phyloP scores from a whole-genome alignment of 1,140 invertebrate genomes.

The Dolichoris vasculosae region DNA sequence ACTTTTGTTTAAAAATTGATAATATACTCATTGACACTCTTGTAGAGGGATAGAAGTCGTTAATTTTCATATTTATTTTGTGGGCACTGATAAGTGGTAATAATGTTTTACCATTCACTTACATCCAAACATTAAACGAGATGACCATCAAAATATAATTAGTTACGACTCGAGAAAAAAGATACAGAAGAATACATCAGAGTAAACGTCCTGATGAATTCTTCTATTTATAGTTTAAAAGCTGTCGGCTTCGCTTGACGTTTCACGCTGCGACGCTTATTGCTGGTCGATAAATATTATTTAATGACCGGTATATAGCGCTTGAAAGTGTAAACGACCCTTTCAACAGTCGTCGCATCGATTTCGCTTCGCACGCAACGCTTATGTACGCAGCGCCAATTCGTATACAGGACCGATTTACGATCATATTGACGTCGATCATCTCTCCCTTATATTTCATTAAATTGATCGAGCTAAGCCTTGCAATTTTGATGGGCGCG shows the following conservation, averaged over 20 bases:
- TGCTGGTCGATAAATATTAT: slow-evolving; percentile 57
- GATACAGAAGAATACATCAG: not conserved
- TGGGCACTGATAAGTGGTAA: not conserved
- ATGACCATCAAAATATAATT: not conserved
- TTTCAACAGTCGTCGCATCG: slow-evolving; percentile 47
- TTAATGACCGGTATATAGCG: slow-evolving; percentile 55
- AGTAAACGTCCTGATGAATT: slow-evolving; percentile 50
- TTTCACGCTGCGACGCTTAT: slow-evolving; percentile 49
- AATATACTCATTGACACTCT: not conserved
- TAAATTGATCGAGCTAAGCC: slow-evolving; percentile 20
- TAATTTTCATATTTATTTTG: not conserved
- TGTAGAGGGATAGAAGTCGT: not conserved
- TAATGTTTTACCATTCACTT: not conserved
- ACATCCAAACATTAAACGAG: not conserved
- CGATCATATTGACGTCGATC: slow-evolving; percentile 32
- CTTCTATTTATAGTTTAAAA: slow-evolving; percentile 35
- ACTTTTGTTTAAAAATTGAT: not conserved
- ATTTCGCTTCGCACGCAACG: not conserved
- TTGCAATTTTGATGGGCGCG: not conserved
- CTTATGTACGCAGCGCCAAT: not conserved
- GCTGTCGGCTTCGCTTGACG: slow-evolving; percentile 4
- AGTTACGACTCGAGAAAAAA: not conserved
- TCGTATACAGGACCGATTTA: slow-evolving; percentile 26
- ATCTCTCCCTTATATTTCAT: not conserved
- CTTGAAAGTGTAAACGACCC: slow-evolving; percentile 56